Evolutionary conservation across 2,888 invertebrate species (phyloP).

Genomic region (Patella depressa): DNA sequence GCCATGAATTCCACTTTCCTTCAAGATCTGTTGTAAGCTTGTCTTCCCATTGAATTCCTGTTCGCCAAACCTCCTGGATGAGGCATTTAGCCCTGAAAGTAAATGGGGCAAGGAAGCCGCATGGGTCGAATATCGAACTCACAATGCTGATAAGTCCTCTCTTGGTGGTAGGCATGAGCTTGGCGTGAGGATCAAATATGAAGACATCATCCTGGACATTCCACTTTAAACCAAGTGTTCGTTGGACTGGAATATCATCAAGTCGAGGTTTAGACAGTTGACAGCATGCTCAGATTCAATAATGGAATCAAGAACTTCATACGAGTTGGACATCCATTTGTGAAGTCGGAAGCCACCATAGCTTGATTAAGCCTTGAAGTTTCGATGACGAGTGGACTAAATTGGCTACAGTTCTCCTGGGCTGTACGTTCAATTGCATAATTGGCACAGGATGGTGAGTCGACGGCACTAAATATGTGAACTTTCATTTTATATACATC

Average conservation of each 20-base stretch:
- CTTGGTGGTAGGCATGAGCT: neutral
- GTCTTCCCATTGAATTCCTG: constrained; percentile 14
- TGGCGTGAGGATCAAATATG: constrained; percentile 1
- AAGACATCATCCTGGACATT: constrained; percentile 11
- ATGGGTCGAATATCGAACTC: constrained; percentile 17
- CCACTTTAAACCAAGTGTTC: constrained; percentile 14
- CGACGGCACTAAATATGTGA: neutral
- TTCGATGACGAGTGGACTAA: neutral
- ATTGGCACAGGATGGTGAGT: neutral
- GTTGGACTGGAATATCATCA: constrained; percentile 3
- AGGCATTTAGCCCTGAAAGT: constrained; percentile 9
- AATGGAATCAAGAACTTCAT: constrained; percentile 11
- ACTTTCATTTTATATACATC: constrained; percentile 13
- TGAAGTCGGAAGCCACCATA: constrained; percentile 3
- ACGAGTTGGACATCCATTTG: constrained; percentile 16
- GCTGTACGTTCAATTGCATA: constrained; percentile 7
- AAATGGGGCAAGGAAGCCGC: constrained; percentile 15
- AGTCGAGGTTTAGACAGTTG: constrained; percentile 9
- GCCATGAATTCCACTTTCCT: constrained; percentile 1
- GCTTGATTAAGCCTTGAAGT: neutral
- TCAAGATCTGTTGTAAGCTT: neutral
- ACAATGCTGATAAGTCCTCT: constrained; percentile 14
- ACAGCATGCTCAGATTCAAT: constrained; percentile 20
- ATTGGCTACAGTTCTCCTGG: neutral
- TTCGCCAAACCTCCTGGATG: neutral